phyloP scores from a whole-genome alignment of 1,140 invertebrate species.

The Cotesia chilonis region DNA sequence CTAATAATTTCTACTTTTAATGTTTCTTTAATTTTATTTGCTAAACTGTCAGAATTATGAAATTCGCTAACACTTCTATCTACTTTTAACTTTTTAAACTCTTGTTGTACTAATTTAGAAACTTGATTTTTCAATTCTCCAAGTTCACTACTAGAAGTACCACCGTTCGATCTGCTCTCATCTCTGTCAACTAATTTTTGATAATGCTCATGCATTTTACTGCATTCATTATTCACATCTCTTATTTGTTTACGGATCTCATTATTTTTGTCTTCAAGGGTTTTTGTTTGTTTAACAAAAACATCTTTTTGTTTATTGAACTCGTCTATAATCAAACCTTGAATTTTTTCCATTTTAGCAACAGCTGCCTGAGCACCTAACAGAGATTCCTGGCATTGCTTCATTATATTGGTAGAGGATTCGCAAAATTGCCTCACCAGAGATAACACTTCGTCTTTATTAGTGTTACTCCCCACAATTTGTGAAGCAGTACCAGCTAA shows the following conservation, averaged over 20 bases:
- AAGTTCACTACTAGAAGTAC: conserved; percentile 4
- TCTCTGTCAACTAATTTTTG: conserved; percentile 17
- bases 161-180: conserved; percentile 5
- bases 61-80: too few relatives aligned
- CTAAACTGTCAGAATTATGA: too few relatives aligned
- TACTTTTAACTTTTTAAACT: too few relatives aligned
- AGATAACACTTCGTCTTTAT: conserved; percentile 14
- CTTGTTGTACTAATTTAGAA: too few relatives aligned
- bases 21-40: too few relatives aligned
- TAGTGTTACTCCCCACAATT: conserved; percentile 7
- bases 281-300: conserved; percentile 16
- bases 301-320: conserved; percentile 24
- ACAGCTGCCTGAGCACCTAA: neutral
- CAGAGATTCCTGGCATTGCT: conserved; percentile 4
- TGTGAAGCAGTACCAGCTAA: neutral
- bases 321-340: conserved; percentile 6
- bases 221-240: too few relatives aligned
- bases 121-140: too few relatives aligned
- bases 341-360: conserved; percentile 15
- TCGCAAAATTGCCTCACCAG: neutral
- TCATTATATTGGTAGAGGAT: neutral
- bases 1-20: too few relatives aligned
- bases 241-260: neutral
- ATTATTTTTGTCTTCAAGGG: conserved; percentile 2
- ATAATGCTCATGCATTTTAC: too few relatives aligned